phyloP scores from a whole-genome alignment of 2,888 invertebrate species.

The Nemurella pictetii region DNA sequence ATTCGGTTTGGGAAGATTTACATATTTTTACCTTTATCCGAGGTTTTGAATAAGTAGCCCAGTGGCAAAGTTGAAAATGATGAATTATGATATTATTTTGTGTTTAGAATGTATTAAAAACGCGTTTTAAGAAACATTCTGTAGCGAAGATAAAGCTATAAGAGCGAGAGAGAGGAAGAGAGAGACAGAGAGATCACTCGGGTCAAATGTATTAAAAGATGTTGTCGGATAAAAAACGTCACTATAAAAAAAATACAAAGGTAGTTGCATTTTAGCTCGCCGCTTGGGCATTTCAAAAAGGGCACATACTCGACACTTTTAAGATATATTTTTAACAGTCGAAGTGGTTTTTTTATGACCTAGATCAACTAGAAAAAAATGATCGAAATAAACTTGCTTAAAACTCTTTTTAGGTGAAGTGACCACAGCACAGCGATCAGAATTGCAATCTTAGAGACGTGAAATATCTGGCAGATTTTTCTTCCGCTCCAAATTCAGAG shows the following conservation, averaged over 20 bases:
- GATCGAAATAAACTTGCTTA: slow-evolving; percentile 6
- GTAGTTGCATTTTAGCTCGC: not conserved
- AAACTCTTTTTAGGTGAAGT: slow-evolving; percentile 12
- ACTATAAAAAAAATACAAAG: not conserved
- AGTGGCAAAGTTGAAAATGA: not conserved
- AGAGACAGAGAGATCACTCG: not conserved
- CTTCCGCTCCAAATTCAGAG: not conserved
- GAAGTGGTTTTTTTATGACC: slow-evolving; percentile 29
- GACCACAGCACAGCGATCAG: not conserved
- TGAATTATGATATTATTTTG: not conserved
- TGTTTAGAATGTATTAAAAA: not conserved
- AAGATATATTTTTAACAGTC: slow-evolving; percentile 20
- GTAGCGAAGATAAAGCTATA: not conserved
- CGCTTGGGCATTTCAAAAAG: not conserved
- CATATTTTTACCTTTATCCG: not conserved
- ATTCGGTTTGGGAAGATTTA: not conserved
- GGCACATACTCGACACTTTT: not conserved
- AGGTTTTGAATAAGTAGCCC: not conserved
- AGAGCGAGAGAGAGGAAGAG: not conserved
- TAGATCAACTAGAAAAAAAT: slow-evolving; percentile 14
- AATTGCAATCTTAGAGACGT: not conserved
- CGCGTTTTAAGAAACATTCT: not conserved
- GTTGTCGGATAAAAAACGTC: not conserved
- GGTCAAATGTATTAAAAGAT: not conserved
- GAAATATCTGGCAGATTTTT: not conserved